A percentile compares a stretch with the other conserved stretches of the same genome.
Evolutionary conservation across 1,140 invertebrate species (phyloP).

Genomic region (Cepaea nemoralis): DNA sequence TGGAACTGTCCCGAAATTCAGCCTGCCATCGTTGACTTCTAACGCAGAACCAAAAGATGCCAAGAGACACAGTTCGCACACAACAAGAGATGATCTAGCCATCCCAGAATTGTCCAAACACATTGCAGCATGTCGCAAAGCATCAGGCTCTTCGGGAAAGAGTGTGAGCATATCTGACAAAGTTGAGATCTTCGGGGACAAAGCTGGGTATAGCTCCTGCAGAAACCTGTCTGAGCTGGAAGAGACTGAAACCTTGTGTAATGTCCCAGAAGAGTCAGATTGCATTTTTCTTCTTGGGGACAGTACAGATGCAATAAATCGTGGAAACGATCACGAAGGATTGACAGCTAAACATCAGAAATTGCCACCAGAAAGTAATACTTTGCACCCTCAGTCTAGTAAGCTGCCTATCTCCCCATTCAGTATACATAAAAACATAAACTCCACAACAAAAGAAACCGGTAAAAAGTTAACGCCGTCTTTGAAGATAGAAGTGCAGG

Average conservation of each 20-base stretch:
- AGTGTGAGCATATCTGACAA: conserved; percentile 14
- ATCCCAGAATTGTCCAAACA: neutral
- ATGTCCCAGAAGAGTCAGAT: neutral
- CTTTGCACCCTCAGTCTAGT: neutral
- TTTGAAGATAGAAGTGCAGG: neutral
- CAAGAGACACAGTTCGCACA: neutral
- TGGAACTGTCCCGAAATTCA: too few relatives aligned
- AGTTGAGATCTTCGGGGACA: neutral
- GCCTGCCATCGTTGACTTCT: neutral
- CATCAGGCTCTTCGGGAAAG: neutral
- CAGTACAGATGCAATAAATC: neutral
- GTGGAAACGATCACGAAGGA: neutral
- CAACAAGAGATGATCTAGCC: neutral
- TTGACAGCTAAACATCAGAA: neutral
- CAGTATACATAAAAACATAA: neutral
- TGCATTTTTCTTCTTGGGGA: conserved; percentile 2
- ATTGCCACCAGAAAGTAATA: neutral
- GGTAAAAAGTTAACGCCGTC: neutral
- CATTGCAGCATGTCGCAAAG: neutral
- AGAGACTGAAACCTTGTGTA: neutral
- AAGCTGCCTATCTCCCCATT: neutral
- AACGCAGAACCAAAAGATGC: neutral
- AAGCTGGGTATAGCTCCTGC: neutral
- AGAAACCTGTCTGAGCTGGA: neutral
- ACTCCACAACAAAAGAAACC: neutral